A percentile compares a stretch with the other conserved stretches of the same genome.
Evolutionary conservation across 2,797 vertebrate genomes (phyloP).

Genomic region (Hapalemur alaotrensis): DNA sequence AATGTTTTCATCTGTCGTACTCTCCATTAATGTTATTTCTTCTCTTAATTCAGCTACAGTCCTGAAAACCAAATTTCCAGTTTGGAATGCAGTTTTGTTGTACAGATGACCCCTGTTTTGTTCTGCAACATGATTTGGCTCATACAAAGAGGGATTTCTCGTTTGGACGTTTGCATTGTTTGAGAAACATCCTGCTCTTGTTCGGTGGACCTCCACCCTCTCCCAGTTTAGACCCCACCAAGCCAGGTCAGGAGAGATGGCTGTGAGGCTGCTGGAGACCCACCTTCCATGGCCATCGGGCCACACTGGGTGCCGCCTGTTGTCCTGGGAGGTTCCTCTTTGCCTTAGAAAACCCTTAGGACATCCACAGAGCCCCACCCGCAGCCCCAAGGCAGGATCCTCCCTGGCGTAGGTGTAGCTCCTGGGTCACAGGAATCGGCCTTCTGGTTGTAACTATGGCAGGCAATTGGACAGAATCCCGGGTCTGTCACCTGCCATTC

Average conservation of each 20-base stretch:
- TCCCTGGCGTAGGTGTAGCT: neutral
- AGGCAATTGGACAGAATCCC: neutral
- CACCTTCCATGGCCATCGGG: neutral
- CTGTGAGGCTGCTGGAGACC: neutral
- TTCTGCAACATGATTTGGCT: neutral
- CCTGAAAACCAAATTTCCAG: neutral
- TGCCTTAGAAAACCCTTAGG: neutral
- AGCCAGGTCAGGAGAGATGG: neutral
- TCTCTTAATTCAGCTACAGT: conserved; percentile 12
- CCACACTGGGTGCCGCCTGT: neutral
- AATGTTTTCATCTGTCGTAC: neutral
- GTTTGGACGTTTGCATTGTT: neutral
- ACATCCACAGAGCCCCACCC: neutral
- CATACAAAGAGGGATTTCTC: conserved; percentile 4
- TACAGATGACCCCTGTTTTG: neutral
- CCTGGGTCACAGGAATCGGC: neutral
- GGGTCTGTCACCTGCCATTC: neutral
- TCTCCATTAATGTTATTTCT: neutral
- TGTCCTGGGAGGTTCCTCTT: neutral
- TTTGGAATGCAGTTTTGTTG: neutral
- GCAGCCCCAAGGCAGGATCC: neutral
- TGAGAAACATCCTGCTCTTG: neutral
- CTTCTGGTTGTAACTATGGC: neutral
- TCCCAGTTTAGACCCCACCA: neutral
- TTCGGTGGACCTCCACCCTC: neutral